Conservation (phyloP, 2,888 invertebrate genomes). For the Automeris io region DNA sequence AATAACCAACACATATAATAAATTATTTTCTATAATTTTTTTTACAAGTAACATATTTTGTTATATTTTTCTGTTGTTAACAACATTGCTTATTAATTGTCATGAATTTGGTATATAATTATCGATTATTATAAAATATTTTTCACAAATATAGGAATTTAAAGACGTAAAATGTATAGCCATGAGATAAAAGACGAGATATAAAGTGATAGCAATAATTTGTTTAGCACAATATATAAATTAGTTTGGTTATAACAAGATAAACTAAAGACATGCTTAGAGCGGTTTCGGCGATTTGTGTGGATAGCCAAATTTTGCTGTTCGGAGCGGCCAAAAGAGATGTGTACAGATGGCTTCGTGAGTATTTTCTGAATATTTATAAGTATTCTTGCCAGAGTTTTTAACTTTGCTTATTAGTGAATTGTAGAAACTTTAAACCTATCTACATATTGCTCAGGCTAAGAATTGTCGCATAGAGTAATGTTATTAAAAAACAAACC, state of each 20-base stretch:
- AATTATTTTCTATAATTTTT: too few species aligned
- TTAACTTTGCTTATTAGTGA: too few species aligned
- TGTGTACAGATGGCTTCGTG: slow-evolving; percentile 44
- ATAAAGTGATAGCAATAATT: slow-evolving; percentile 7
- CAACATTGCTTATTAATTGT: neutral
- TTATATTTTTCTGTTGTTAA: neutral
- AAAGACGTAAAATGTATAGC: slow-evolving; percentile 26
- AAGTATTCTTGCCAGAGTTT: too few species aligned
- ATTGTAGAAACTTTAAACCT: too few species aligned
- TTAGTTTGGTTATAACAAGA: slow-evolving; percentile 4
- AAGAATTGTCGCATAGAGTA: too few species aligned
- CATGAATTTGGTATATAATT: slow-evolving; percentile 1
- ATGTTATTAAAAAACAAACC: too few species aligned
- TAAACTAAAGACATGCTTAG: slow-evolving; percentile 38
- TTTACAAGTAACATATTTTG: too few species aligned
- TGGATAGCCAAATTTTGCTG: slow-evolving; percentile 42
- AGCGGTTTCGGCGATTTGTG: slow-evolving; percentile 42
- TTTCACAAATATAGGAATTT: too few species aligned
- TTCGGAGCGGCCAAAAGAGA: slow-evolving; percentile 35
- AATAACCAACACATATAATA: too few species aligned
- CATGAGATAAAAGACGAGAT: slow-evolving; percentile 25
- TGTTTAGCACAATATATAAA: neutral
- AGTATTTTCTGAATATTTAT: too few species aligned
- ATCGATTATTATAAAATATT: slow-evolving; percentile 13
- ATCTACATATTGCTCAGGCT: too few species aligned